Conservation (phyloP, 2,888 invertebrate species). For the Oscheius sp. region DNA sequence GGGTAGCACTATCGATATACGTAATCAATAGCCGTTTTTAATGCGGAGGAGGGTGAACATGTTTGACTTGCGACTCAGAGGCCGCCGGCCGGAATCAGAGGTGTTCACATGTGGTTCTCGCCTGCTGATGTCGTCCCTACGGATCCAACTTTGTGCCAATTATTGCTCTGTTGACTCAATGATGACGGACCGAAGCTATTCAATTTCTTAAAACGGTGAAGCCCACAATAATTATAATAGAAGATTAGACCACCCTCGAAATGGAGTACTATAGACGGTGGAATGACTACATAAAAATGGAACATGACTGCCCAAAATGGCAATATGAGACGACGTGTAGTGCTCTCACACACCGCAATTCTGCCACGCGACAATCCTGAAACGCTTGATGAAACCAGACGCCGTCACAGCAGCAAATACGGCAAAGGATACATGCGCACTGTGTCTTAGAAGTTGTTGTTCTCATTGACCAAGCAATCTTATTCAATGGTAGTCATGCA, state of each 20-base stretch:
- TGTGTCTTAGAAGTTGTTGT: conserved; percentile 8
- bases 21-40: conserved; percentile 34
- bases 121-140: conserved; percentile 29
- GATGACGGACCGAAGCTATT: conserved; percentile 19
- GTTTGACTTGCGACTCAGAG: conserved; percentile 37
- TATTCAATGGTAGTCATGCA: background rate
- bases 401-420: conserved; percentile 33
- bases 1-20: conserved; percentile 10
- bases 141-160: conserved; percentile 13
- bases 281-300: conserved; percentile 17
- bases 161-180: conserved; percentile 31
- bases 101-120: conserved; percentile 37
- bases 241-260: conserved; percentile 1
- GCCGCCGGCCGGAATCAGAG: conserved; percentile 35
- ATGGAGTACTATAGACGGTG: conserved; percentile 11
- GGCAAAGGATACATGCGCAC: conserved; percentile 19
- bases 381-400: conserved; percentile 36
- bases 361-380: conserved; percentile 35
- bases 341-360: conserved; percentile 37
- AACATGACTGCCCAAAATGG: conserved; percentile 26
- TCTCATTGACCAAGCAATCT: conserved; percentile 5
- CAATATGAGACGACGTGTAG: conserved; percentile 36
- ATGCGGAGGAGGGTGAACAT: conserved; percentile 34
- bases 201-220: conserved; percentile 8
- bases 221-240: background rate